A percentile compares a stretch with the other conserved stretches of the same genome.
Evolutionary conservation across 2,797 vertebrate genomes (phyloP).

Genomic region (Microctenopoma steveboyesi): DNA sequence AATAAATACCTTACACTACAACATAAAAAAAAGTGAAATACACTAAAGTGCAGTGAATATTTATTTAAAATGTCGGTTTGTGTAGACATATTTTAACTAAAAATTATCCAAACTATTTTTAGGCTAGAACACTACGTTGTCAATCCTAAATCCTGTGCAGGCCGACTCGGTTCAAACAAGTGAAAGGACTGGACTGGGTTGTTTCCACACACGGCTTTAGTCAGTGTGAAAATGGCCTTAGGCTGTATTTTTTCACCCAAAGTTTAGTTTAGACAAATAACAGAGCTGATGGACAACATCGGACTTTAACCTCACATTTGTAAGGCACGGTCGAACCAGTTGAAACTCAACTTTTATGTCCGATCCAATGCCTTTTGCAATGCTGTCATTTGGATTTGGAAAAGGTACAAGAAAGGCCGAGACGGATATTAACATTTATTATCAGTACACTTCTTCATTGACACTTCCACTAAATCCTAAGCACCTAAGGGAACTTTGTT

Average conservation of each 20-base stretch:
- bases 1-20: too few species aligned
- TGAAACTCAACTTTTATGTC: not conserved
- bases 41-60: too few species aligned
- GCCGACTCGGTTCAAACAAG: too few species aligned
- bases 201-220: too few species aligned
- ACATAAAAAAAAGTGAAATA: too few species aligned
- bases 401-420: not conserved
- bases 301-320: not conserved
- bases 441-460: not conserved
- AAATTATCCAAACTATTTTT: too few species aligned
- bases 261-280: not conserved
- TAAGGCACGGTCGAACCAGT: not conserved
- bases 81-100: too few species aligned
- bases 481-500: constrained; percentile 3
- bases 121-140: too few species aligned
- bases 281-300: not conserved
- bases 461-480: not conserved
- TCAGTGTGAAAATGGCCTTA: not conserved
- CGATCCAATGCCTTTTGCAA: too few species aligned
- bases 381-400: not conserved
- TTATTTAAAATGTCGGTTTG: too few species aligned
- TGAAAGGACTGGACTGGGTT: too few species aligned
- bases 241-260: not conserved
- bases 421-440: not conserved
- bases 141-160: too few species aligned